Base-by-base conservation (phyloP, 1,140 invertebrate species). In the Samia ricini region DNA sequence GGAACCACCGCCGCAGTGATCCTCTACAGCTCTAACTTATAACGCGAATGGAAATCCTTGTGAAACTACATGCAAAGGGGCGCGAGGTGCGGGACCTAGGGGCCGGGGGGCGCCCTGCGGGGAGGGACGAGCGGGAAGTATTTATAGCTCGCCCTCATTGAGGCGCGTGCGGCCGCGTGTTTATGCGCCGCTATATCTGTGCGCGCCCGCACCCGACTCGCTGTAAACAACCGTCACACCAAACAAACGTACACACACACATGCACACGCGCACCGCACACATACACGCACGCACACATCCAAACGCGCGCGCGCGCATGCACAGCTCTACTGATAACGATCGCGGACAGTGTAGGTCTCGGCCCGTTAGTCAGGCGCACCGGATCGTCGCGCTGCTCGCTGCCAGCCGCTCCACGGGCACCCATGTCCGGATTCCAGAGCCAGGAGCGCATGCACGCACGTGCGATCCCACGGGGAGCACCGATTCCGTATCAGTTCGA, bases 71-170 rank as follows among this genome's bases (percentile, higher is more conserved):
- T n/a, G n/a, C n/a, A n/a, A n/a, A n/a, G n/a, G n/a, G n/a, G n/a
- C n/a, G n/a, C n/a, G n/a, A n/a, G n/a, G 56, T 58, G 67, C 68
- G 59, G 10, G 33, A 15, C 7, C 7, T 7, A 15, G n/a, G 33
- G 1, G 75, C 81, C 71, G 65, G 57, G 51, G 61, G 58, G 60
- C 24, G 48, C 29, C 51, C n/a, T 20, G 24, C 24, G 49, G 19
- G 33, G 49, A 19, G 42, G 19, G 51, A 22, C 10, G 61, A 20
- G 26, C 56, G 26, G 50, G 56, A 20, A 56, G 71, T 80, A 82
- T 81, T 77, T 75, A 76, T 79, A 80, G 80, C 71, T 60, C 75
- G 79, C 60, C 71, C 68, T 64, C 73, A 74, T 66, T 74, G 71
- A 72, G 76, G 69, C 71, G 75, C 66, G 60, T 68, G 58, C 67